phyloP scores from a whole-genome alignment of 2,797 vertebrate genomes.

The Potorous gilbertii region DNA sequence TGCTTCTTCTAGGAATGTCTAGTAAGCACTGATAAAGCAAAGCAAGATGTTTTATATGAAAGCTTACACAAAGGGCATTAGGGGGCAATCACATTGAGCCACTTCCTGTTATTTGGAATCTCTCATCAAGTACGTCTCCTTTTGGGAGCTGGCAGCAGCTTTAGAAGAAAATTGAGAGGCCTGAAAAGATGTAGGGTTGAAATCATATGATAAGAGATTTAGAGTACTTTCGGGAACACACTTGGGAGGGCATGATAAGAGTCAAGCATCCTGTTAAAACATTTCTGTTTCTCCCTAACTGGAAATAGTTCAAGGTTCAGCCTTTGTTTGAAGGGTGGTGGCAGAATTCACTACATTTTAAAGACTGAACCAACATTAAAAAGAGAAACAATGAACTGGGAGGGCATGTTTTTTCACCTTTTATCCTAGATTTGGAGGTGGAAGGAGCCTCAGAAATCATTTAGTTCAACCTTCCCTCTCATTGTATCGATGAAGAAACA shows the following conservation, averaged over 20 bases:
- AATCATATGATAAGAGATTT: not conserved
- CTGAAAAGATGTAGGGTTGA: slow-evolving; percentile 4
- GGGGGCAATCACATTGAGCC: not conserved
- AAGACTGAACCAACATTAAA: not conserved
- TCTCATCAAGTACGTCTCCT: slow-evolving; percentile 50
- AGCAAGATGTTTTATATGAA: not conserved
- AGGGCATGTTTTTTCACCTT: not conserved
- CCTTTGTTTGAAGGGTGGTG: not conserved
- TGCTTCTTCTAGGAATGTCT: not conserved
- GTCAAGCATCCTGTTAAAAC: not conserved
- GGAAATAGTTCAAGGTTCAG: not conserved
- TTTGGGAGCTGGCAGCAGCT: not conserved
- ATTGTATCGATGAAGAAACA: not conserved
- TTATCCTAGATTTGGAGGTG: not conserved
- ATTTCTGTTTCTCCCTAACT: not conserved
- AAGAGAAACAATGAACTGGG: not conserved
- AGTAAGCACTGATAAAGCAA: not conserved
- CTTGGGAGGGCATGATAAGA: slow-evolving; percentile 8
- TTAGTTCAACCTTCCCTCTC: not conserved
- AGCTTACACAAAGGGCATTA: not conserved
- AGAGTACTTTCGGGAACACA: not conserved
- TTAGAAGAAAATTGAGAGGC: not conserved
- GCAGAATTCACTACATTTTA: not conserved
- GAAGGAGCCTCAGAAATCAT: not conserved
- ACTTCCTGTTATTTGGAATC: slow-evolving; percentile 67